Evolutionary conservation across 2,797 vertebrate species (phyloP).

Genomic region (Delichon dasypus): DNA sequence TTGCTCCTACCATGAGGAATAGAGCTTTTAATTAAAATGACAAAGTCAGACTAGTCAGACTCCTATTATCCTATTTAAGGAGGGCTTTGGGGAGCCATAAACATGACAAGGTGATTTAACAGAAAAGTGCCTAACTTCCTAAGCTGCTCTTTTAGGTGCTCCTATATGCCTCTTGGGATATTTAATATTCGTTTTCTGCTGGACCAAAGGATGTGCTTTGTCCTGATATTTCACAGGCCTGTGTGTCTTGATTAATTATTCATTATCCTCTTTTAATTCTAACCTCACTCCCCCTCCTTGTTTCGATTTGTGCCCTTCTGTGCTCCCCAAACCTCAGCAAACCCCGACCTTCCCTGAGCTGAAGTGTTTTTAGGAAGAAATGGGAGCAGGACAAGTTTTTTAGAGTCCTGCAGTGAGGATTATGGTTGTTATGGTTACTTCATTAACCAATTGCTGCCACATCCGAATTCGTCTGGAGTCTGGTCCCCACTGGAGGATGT

Average conservation of each 20-base stretch:
- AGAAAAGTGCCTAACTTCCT: not conserved
- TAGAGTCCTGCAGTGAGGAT: not conserved
- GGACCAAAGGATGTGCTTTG: not conserved
- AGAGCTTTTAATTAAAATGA: slow-evolving; percentile 3
- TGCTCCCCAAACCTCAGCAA: not conserved
- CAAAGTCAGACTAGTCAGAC: not conserved
- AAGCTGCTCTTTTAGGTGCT: not conserved
- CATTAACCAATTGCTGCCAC: not conserved
- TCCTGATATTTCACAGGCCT: not conserved
- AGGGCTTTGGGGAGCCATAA: not conserved
- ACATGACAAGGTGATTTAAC: not conserved
- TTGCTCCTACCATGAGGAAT: not conserved
- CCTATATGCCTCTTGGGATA: not conserved
- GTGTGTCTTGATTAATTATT: not conserved
- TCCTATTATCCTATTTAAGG: not conserved
- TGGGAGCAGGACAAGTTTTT: not conserved
- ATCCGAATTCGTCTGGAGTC: not conserved
- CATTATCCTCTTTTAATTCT: not conserved
- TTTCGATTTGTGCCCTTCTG: not conserved
- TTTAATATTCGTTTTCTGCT: not conserved
- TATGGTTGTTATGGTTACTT: not conserved
- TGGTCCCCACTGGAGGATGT: not conserved
- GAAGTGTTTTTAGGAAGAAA: not conserved
- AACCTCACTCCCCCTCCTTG: not conserved
- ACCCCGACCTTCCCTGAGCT: not conserved